Percentiles rank a stretch among this genome's conserved stretches.
Evolutionary conservation across 2,888 invertebrate genomes (phyloP).

Genomic region (Eurytoma adleriae): DNA sequence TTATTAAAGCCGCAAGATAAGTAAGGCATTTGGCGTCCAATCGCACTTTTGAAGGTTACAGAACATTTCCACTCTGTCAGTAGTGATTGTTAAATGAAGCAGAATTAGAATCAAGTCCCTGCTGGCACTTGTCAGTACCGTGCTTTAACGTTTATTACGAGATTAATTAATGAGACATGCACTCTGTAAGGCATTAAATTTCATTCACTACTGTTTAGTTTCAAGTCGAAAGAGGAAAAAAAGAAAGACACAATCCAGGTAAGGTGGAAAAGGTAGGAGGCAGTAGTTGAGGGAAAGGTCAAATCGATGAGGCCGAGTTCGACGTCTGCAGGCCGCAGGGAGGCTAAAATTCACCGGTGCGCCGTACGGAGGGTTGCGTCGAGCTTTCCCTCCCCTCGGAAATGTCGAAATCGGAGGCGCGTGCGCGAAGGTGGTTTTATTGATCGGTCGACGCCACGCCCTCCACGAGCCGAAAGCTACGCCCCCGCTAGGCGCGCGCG

Average conservation of each 20-base stretch:
- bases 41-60: too few relatives aligned
- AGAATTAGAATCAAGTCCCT: too few relatives aligned
- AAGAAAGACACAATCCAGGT: neutral
- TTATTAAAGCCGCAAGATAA: too few relatives aligned
- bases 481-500: slow-evolving; percentile 62
- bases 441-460: slow-evolving; percentile 73
- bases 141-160: too few relatives aligned
- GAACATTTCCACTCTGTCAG: too few relatives aligned
- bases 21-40: too few relatives aligned
- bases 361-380: slow-evolving; percentile 34
- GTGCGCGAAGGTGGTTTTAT: slow-evolving; percentile 69
- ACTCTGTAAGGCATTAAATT: too few relatives aligned
- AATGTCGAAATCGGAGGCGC: slow-evolving; percentile 1
- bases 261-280: neutral
- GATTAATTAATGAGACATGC: too few relatives aligned
- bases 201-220: too few relatives aligned
- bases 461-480: slow-evolving; percentile 67
- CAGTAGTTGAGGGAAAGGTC: slow-evolving; percentile 34
- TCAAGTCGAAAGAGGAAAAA: too few relatives aligned
- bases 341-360: slow-evolving; percentile 26
- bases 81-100: too few relatives aligned
- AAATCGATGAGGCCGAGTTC: slow-evolving; percentile 50
- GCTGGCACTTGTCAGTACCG: too few relatives aligned
- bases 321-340: slow-evolving; percentile 35
- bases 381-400: neutral